phyloP scores from a whole-genome alignment of 2,797 vertebrate species.

The Epinephelus awoara region DNA sequence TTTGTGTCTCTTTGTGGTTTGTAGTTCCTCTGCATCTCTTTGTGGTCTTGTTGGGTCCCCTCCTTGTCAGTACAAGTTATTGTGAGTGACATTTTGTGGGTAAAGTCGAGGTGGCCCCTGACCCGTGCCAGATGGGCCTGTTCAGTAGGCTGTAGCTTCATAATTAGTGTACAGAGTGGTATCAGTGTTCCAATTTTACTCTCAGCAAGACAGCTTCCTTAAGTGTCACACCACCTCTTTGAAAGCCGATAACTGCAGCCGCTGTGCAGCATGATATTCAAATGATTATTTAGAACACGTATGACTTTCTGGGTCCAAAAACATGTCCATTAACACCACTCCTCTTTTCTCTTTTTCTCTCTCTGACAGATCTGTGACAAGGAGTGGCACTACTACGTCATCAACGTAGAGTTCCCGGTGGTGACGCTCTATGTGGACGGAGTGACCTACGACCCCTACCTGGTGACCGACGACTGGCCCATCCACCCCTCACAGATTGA shows the following conservation, averaged over 20 bases:
- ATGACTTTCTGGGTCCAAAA: neutral
- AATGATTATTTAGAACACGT: neutral
- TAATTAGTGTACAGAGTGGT: neutral
- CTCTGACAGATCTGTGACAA: constrained; percentile 95
- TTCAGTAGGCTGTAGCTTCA: neutral
- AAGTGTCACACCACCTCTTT: neutral
- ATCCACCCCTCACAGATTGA: constrained; percentile 97
- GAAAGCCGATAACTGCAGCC: neutral
- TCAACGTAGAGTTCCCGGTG: constrained; percentile 95
- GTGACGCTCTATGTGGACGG: constrained; percentile 97
- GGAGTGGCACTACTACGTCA: constrained; percentile 98
- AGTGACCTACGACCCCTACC: constrained; percentile 95
- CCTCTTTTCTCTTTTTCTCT: constrained; percentile 28
- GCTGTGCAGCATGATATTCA: neutral
- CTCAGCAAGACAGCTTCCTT: neutral
- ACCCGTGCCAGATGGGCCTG: too few species aligned
- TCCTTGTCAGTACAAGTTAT: too few species aligned
- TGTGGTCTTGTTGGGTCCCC: too few species aligned
- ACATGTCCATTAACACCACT: neutral
- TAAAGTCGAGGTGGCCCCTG: too few species aligned
- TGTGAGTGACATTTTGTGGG: too few species aligned
- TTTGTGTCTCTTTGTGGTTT: too few species aligned
- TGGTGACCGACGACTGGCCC: constrained; percentile 99
- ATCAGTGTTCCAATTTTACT: neutral
- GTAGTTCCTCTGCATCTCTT: too few species aligned